Conservation (phyloP, 2,797 vertebrate species). For the Siniperca scherzeri region DNA sequence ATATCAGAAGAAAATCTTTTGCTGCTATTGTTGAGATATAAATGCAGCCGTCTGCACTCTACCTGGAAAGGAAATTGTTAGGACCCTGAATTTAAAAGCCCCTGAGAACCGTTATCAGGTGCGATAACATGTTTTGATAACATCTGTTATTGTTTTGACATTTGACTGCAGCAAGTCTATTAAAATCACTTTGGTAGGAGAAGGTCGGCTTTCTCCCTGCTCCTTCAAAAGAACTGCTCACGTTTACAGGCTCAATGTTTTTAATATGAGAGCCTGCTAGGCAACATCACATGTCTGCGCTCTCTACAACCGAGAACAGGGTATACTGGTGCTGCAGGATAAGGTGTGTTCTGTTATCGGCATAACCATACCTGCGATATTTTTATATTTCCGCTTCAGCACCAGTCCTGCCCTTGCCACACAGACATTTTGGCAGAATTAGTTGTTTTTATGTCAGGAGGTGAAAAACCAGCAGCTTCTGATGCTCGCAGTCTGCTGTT, state of each 20-base stretch:
- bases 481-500: conserved; percentile 29
- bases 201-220: conserved; percentile 10
- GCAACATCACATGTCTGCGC: neutral
- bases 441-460: conserved; percentile 33
- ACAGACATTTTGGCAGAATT: conserved; percentile 30
- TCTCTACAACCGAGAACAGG: conserved; percentile 14
- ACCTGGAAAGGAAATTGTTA: conserved; percentile 11
- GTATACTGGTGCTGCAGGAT: conserved; percentile 34
- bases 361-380: conserved; percentile 8
- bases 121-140: too few relatives aligned
- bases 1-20: conserved; percentile 44
- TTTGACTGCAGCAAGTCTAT: conserved; percentile 16
- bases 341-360: conserved; percentile 28
- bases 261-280: conserved; percentile 19
- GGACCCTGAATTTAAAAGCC: conserved; percentile 26
- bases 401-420: conserved; percentile 11
- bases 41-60: conserved; percentile 14
- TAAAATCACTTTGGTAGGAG: conserved; percentile 21
- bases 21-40: conserved; percentile 35
- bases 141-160: conserved; percentile 21
- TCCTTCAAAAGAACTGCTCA: conserved; percentile 17
- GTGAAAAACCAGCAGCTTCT: conserved; percentile 38
- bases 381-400: neutral
- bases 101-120: conserved; percentile 3
- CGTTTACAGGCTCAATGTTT: conserved; percentile 20